Conservation (phyloP, 2,797 vertebrate species). For the Lepilemur septentrionalis region DNA sequence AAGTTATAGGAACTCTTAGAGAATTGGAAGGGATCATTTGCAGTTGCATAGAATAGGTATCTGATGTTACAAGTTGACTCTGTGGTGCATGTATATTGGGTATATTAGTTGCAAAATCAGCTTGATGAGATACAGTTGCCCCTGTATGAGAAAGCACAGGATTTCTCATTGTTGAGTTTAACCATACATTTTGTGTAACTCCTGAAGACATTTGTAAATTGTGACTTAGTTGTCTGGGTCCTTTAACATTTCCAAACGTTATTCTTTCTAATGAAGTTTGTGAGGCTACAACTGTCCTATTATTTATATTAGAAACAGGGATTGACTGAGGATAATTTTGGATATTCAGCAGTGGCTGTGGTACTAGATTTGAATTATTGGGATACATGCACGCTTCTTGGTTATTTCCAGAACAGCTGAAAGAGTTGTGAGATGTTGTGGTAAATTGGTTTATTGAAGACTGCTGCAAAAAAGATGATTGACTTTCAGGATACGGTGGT, state of each 20-base stretch:
- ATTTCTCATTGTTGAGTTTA: slow-evolving; percentile 32
- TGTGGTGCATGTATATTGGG: slow-evolving; percentile 48
- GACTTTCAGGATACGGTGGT: slow-evolving; percentile 65
- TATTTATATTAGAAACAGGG: slow-evolving; percentile 64
- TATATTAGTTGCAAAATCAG: not conserved
- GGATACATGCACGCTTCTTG: slow-evolving; percentile 60
- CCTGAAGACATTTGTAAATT: slow-evolving; percentile 53
- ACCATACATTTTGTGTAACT: slow-evolving; percentile 66
- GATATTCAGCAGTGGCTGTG: slow-evolving; percentile 54
- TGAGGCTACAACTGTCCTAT: slow-evolving; percentile 57
- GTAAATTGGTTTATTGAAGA: slow-evolving; percentile 61
- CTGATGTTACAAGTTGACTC: slow-evolving; percentile 50
- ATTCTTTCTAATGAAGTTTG: slow-evolving; percentile 61
- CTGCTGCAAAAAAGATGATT: slow-evolving; percentile 59
- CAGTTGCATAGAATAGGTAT: slow-evolving; percentile 12
- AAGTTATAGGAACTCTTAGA: not conserved
- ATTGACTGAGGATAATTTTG: slow-evolving; percentile 68
- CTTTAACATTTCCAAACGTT: not conserved
- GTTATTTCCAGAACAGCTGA: slow-evolving; percentile 69
- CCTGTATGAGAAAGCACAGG: slow-evolving; percentile 52
- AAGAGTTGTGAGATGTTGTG: slow-evolving; percentile 61
- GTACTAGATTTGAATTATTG: not conserved
- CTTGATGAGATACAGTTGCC: slow-evolving; percentile 40
- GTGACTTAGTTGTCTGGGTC: slow-evolving; percentile 42
- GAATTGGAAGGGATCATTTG: slow-evolving; percentile 69